Conservation (phyloP, 2,888 invertebrate species). For the Brenthis daphne region DNA sequence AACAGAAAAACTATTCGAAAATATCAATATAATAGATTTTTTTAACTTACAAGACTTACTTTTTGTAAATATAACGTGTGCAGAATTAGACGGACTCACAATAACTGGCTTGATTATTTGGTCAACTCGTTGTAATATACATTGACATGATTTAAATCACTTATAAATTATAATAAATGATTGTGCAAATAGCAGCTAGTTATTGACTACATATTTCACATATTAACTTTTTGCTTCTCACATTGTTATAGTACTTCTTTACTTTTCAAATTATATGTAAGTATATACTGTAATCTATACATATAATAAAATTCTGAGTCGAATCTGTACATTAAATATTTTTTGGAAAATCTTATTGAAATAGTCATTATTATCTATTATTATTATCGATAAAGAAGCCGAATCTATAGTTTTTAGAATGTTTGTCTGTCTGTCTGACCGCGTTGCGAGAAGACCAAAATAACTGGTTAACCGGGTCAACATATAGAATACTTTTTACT, state of each 20-base stretch:
- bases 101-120: conserved; percentile 34
- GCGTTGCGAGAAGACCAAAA: no score
- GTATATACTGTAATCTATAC: no score
- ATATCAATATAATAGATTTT: background rate
- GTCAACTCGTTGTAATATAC: conserved; percentile 32
- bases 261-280: background rate
- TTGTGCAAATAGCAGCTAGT: conserved; percentile 19
- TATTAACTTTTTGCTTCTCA: background rate
- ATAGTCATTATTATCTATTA: no score
- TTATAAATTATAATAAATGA: conserved; percentile 28
- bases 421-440: no score
- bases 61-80: conserved; percentile 12
- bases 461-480: no score
- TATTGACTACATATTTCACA: background rate
- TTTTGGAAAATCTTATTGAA: no score
- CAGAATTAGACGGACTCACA: conserved; percentile 3
- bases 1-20: background rate
- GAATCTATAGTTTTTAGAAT: no score
- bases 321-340: no score
- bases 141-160: conserved; percentile 36
- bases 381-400: no score
- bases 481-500: no score
- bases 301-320: no score
- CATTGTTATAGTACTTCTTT: conserved; percentile 11
- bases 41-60: background rate